Conservation (phyloP, 2,888 invertebrate genomes). For the Marronus borbonicus region DNA sequence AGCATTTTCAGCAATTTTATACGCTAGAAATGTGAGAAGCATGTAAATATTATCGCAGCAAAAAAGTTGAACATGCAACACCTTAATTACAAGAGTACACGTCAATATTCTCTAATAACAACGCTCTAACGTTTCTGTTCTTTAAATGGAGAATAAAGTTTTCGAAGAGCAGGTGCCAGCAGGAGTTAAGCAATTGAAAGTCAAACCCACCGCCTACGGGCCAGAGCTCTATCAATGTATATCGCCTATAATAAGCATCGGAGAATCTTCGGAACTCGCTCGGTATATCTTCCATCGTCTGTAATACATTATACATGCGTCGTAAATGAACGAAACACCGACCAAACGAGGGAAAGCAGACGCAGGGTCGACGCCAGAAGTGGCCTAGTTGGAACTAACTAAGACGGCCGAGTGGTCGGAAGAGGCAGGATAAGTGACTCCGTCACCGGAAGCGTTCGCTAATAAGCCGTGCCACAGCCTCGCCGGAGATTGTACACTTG, state of each 20-base stretch:
- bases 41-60: neutral
- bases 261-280: slow-evolving; percentile 10
- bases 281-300: neutral
- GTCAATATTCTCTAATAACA: slow-evolving; percentile 29
- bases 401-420: slow-evolving; percentile 51
- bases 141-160: neutral
- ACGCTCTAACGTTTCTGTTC: slow-evolving; percentile 13
- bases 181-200: slow-evolving; percentile 31
- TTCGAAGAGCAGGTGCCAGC: slow-evolving; percentile 30
- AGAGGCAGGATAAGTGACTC: slow-evolving; percentile 50
- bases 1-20: no score
- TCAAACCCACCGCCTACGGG: slow-evolving; percentile 1
- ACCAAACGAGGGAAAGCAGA: slow-evolving; percentile 10
- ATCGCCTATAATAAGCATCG: slow-evolving; percentile 33
- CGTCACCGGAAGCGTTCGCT: slow-evolving; percentile 46
- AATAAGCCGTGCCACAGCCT: slow-evolving; percentile 37
- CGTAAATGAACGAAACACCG: slow-evolving; percentile 31
- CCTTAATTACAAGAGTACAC: slow-evolving; percentile 1
- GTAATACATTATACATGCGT: slow-evolving; percentile 39
- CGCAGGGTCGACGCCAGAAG: slow-evolving; percentile 41
- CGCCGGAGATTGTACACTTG: slow-evolving; percentile 41
- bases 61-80: neutral
- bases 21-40: neutral
- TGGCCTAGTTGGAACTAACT: slow-evolving; percentile 50
- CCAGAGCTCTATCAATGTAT: neutral